Percentiles rank a stretch among this genome's conserved stretches.
These are phyloP conservation scores for Siphonodentalium dalli DNA, from an alignment of 2,888 invertebrate species.

Conservation along the genomic window DNA sequence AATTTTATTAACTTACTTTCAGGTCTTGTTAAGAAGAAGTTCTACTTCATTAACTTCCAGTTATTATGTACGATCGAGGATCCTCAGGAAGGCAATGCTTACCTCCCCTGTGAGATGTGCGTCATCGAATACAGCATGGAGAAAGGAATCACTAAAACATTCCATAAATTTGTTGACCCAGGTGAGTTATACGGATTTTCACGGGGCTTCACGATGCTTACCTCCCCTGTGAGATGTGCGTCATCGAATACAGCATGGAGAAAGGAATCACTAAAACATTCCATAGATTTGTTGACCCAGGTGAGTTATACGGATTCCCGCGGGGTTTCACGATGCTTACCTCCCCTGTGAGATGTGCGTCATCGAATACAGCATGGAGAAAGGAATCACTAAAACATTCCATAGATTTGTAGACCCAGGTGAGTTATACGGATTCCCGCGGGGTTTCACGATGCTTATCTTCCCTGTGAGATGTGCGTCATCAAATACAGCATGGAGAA, in stretches of 20 bases:
- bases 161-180: slow-evolving; percentile 53
- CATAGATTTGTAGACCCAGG: no score
- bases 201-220: no score
- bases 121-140: slow-evolving; percentile 48
- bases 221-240: no score
- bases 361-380: no score
- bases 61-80: slow-evolving; percentile 47
- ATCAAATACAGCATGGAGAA: no score
- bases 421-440: no score
- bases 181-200: slow-evolving; percentile 29
- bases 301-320: not conserved
- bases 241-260: not conserved
- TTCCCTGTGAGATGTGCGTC: no score
- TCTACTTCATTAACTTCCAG: slow-evolving; percentile 53
- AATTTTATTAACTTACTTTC: no score
- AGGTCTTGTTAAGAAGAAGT: no score
- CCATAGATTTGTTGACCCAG: not conserved
- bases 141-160: slow-evolving; percentile 47
- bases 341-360: not conserved
- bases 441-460: no score
- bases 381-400: no score
- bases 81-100: slow-evolving; percentile 45
- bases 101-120: slow-evolving; percentile 53
- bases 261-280: not conserved
- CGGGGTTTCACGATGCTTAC: not conserved